Percentiles rank a stretch among this genome's conserved stretches.
These are phyloP conservation scores for Cryptophagus acutangulus DNA, from an alignment of 2,888 invertebrate genomes.

Conservation along the genomic window DNA sequence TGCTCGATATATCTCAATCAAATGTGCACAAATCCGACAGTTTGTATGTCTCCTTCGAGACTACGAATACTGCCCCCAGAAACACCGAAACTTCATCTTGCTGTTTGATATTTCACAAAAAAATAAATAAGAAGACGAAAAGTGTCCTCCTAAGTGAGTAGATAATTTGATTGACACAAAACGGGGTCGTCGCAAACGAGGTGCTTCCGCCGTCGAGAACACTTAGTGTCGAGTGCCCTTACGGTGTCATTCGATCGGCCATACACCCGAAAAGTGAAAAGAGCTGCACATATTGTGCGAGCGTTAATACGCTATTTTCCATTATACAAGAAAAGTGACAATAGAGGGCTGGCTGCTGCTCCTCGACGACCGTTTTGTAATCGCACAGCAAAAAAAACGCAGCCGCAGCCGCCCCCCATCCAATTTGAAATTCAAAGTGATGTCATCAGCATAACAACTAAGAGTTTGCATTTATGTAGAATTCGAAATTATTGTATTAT, in stretches of 20 bases:
- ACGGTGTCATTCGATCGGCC: constrained; percentile 38
- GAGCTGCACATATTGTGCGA: too few relatives aligned
- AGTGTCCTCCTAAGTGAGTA: constrained; percentile 19
- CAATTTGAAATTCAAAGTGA: constrained; percentile 42
- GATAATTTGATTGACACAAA: constrained; percentile 37
- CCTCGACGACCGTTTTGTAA: constrained; percentile 34
- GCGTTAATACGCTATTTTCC: constrained; percentile 31
- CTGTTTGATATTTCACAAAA: too few relatives aligned
- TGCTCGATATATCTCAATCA: constrained; percentile 38
- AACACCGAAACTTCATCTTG: too few relatives aligned
- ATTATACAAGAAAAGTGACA: constrained; percentile 31
- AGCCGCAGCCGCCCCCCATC: constrained; percentile 27
- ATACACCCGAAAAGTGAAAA: constrained; percentile 13
- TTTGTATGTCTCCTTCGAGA: constrained; percentile 35
- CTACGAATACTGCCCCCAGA: too few relatives aligned
- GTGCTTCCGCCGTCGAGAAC: constrained; percentile 40
- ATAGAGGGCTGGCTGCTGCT: too few relatives aligned
- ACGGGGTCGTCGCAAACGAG: constrained; percentile 32
- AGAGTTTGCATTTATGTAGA: too few relatives aligned
- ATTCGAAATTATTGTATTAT: too few relatives aligned
- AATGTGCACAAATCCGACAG: constrained; percentile 37
- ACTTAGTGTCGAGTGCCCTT: constrained; percentile 39
- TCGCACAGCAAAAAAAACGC: constrained; percentile 31
- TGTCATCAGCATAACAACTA: constrained; percentile 32
- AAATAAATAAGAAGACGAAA: too few relatives aligned